These are phyloP conservation scores for Nyctibius grandis DNA, from an alignment of 2,797 vertebrate genomes.

Conservation along the genomic window DNA sequence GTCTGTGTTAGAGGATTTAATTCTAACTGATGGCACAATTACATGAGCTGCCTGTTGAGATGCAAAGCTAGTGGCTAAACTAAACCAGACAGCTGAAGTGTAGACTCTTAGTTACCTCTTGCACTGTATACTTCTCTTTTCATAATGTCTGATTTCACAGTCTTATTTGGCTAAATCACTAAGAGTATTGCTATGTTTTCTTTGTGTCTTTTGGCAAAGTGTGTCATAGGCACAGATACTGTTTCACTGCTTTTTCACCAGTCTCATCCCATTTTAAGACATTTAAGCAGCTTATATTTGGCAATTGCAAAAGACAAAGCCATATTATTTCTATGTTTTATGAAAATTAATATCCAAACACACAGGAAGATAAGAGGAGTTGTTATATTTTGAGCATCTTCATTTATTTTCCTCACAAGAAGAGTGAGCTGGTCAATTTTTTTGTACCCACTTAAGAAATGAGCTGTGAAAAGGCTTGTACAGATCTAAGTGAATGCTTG, in stretches of 20 bases:
- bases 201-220: background rate
- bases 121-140: background rate
- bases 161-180: background rate
- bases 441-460: background rate
- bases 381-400: background rate
- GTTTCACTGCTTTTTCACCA: background rate
- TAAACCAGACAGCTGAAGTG: background rate
- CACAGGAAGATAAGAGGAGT: background rate
- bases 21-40: background rate
- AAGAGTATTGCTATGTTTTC: background rate
- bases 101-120: background rate
- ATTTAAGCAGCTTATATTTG: conserved; percentile 21
- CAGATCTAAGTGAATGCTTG: background rate
- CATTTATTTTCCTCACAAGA: background rate
- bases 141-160: background rate
- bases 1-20: background rate
- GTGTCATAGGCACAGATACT: background rate
- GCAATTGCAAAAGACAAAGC: background rate
- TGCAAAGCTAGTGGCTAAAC: background rate
- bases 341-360: background rate
- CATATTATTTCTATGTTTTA: background rate
- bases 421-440: background rate
- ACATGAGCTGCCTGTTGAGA: background rate
- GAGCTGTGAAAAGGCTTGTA: background rate
- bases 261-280: background rate